phyloP scores from a whole-genome alignment of 2,113 vertebrate genomes.

The sheep (Ovis aries) region DNA sequence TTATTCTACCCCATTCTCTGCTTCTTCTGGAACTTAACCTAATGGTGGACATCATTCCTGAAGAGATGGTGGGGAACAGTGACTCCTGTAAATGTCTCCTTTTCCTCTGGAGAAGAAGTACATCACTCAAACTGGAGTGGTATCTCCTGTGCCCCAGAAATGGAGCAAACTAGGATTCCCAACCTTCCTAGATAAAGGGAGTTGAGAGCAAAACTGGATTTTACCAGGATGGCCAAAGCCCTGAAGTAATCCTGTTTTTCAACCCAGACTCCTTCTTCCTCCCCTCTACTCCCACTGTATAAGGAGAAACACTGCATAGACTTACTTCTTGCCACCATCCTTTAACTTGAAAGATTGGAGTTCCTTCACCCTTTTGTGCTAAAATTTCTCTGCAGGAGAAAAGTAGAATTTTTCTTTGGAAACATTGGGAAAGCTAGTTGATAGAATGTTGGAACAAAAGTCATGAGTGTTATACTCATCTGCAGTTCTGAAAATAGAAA shows the following conservation, averaged over 20 bases:
- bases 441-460: neutral
- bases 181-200: neutral
- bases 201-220: neutral
- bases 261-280: neutral
- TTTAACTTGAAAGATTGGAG: neutral
- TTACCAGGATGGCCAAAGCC: neutral
- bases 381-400: neutral
- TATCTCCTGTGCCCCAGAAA: neutral
- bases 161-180: neutral
- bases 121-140: neutral
- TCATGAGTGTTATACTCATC: neutral
- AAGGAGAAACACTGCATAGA: neutral
- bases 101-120: neutral
- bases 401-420: neutral
- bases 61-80: neutral
- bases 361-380: neutral
- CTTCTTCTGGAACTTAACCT: neutral
- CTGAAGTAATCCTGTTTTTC: neutral
- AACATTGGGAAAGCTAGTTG: neutral
- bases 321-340: neutral
- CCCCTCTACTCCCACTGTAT: neutral
- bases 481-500: slow-evolving; percentile 11
- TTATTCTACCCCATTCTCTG: neutral
- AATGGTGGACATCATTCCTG: neutral
- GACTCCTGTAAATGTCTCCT: neutral